Base-by-base conservation (phyloP, 2,113 vertebrate species). In the Cervus canadensis region DNA sequence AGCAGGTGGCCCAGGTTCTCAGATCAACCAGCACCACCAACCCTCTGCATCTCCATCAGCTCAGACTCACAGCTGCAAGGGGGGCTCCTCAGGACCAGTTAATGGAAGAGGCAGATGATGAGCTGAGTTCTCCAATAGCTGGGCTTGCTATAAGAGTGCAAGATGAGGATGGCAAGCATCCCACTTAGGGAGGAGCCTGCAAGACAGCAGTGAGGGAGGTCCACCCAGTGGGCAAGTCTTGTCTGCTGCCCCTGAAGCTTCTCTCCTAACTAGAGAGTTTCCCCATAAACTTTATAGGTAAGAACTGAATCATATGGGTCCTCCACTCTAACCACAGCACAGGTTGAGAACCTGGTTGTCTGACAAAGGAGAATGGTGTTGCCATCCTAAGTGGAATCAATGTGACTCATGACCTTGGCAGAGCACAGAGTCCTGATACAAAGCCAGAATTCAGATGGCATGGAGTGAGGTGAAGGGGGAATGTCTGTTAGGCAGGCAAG, bases 401-500 rank as follows among this genome's bases (percentile, higher is more conserved):
- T 13, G 4, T 71, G 71, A 74, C 71, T 93, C 14, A 62, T 12
- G 36, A 43, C 33, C 23, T 40, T 8, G 30, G 30, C 23, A 40
- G 25, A 45, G 10, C 2, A 8, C 8, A 26, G 8, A 59, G n/a
- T 16, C 2, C 50, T 1, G 0, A 0, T 36, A 7, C 17, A 88
- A 78, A 85, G 43, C 17, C 19, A 45, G 23, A 26, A n/a, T 40
- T 81, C 50, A 78, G 28, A 4, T 19, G 52, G 28, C 83, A 28
- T 56, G 82, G 26, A 50, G 2, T 33, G n/a, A 52, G 45, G 28
- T 23, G 48, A 56, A 33, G 33, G 19, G 5, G 23, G 21, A 30
- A 25, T 52, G 9, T 4, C 50, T 60, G 26, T 12, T 9, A 21
- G n/a, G 36, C 11, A 48, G 43, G 28, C 43, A 8, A n/a, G 25